phyloP scores from a whole-genome alignment of 2,113 vertebrate species.

The Colinus virginianus region DNA sequence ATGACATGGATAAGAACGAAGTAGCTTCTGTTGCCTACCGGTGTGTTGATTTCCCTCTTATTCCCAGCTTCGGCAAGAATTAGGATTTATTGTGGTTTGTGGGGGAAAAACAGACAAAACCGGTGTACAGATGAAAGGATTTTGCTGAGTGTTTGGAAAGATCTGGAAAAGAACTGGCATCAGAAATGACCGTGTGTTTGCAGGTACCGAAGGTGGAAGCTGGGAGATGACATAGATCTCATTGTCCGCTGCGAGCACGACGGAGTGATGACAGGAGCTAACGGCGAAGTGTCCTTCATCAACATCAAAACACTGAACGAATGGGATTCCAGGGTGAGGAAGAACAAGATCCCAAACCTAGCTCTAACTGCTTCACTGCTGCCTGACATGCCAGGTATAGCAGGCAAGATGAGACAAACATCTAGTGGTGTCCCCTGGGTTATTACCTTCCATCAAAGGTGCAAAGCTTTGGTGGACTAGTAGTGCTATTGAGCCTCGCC shows the following conservation, averaged over 20 bases:
- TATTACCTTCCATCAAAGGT: background rate
- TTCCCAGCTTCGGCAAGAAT: background rate
- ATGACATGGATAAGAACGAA: slow-evolving; percentile 97
- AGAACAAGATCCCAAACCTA: slow-evolving; percentile 18
- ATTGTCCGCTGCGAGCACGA: slow-evolving; percentile 98
- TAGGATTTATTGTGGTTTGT: rapidly evolving
- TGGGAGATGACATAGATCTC: slow-evolving; percentile 97
- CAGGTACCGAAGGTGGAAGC: slow-evolving; percentile 98
- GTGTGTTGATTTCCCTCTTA: slow-evolving; percentile 60
- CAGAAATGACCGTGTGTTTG: background rate
- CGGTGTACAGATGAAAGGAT: background rate
- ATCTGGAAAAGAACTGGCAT: background rate
- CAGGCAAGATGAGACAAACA: background rate
- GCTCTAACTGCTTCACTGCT: slow-evolving; percentile 49
- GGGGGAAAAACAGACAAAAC: background rate
- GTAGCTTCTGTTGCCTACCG: slow-evolving; percentile 97
- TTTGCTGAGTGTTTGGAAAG: background rate
- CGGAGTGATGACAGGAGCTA: slow-evolving; percentile 96
- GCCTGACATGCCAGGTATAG: slow-evolving; percentile 35
- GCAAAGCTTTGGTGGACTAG: background rate
- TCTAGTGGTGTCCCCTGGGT: rapidly evolving
- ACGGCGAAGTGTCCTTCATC: slow-evolving; percentile 97
- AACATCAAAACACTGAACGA: slow-evolving; percentile 98
- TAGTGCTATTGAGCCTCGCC: background rate
- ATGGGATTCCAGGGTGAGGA: slow-evolving; percentile 96